These are phyloP conservation scores for Orthonevra nobilis DNA, from an alignment of 2,888 invertebrate genomes.

Conservation along the genomic window DNA sequence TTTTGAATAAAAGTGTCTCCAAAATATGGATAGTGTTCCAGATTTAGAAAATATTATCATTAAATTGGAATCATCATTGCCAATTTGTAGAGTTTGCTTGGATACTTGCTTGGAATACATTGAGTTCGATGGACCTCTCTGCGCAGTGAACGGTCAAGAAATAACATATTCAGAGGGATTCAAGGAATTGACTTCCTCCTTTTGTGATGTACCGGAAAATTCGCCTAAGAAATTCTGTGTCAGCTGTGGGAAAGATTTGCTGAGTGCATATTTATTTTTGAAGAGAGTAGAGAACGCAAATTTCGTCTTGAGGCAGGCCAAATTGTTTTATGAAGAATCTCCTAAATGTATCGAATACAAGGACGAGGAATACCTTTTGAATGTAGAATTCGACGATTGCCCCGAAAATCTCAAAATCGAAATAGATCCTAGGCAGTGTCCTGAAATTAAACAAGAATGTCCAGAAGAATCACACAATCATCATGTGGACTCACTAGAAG, in stretches of 20 bases:
- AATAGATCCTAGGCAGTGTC: not conserved
- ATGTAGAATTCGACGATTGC: not conserved
- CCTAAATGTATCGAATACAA: not conserved
- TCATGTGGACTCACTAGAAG: not conserved
- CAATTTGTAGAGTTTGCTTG: slow-evolving; percentile 52
- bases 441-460: not conserved
- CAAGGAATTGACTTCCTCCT: slow-evolving; percentile 7
- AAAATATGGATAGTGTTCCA: too few species aligned
- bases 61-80: slow-evolving; percentile 46
- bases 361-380: not conserved
- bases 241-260: slow-evolving; percentile 45
- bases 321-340: slow-evolving; percentile 12
- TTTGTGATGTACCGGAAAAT: not conserved
- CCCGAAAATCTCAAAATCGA: slow-evolving; percentile 2
- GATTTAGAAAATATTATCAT: too few species aligned
- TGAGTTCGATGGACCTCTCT: slow-evolving; percentile 44
- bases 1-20: too few species aligned
- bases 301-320: slow-evolving; percentile 7
- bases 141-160: slow-evolving; percentile 38
- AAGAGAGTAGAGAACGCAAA: slow-evolving; percentile 49
- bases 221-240: slow-evolving; percentile 39
- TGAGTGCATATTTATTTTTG: slow-evolving; percentile 42
- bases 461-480: not conserved
- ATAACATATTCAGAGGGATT: slow-evolving; percentile 47
- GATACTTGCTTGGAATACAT: slow-evolving; percentile 52